Conservation (phyloP, 2,888 invertebrate species). For the Hetaerina titia region DNA sequence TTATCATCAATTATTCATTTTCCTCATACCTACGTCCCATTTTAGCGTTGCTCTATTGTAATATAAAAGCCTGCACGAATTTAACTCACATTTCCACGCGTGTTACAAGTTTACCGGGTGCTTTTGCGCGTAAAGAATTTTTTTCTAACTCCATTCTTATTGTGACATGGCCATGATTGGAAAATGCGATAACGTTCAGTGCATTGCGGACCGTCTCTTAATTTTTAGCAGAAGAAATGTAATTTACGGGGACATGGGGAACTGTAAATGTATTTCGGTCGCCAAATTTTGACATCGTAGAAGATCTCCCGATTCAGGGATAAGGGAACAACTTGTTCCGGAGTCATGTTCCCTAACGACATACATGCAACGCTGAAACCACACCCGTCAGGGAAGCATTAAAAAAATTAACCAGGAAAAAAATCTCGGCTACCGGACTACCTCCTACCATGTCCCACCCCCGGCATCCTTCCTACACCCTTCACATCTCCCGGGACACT, state of each 20-base stretch:
- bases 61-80: too few relatives aligned
- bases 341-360: conserved; percentile 39
- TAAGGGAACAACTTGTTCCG: conserved; percentile 31
- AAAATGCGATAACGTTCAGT: not conserved
- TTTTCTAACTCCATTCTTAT: not conserved
- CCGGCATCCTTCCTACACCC: not conserved
- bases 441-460: not conserved
- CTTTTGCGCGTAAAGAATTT: not conserved
- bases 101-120: too few relatives aligned
- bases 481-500: conserved; percentile 32
- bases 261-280: conserved; percentile 2
- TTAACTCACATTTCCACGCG: too few relatives aligned
- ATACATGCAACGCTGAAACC: conserved; percentile 19
- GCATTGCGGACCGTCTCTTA: not conserved
- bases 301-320: conserved; percentile 31
- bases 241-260: conserved; percentile 20
- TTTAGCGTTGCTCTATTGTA: too few relatives aligned
- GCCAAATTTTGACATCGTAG: conserved; percentile 21
- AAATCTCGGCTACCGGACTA: conserved; percentile 21
- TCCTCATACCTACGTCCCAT: too few relatives aligned
- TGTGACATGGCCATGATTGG: not conserved
- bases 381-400: conserved; percentile 27
- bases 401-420: not conserved
- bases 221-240: not conserved
- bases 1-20: too few relatives aligned